phyloP scores from a whole-genome alignment of 2,113 vertebrate species.

The Rhizomys pruinosus region DNA sequence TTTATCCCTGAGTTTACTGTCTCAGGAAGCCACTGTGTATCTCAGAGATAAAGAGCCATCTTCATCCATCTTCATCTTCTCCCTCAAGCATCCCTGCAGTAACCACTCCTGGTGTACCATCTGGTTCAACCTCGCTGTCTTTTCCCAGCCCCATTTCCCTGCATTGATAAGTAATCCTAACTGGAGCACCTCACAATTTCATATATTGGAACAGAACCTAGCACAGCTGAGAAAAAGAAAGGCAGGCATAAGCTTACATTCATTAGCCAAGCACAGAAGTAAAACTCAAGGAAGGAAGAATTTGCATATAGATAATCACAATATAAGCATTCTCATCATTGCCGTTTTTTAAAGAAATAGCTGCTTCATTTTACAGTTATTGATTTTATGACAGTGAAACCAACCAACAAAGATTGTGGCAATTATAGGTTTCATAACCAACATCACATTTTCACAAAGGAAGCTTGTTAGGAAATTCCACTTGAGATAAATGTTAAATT shows the following conservation, averaged over 20 bases:
- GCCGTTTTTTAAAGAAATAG: constrained; percentile 21
- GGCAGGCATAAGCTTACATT: neutral
- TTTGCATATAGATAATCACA: constrained; percentile 31
- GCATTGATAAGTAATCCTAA: neutral
- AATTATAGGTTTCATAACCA: constrained; percentile 61
- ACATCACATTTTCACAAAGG: constrained; percentile 18
- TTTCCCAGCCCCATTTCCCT: neutral
- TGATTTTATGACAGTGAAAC: constrained; percentile 50
- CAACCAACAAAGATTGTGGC: neutral
- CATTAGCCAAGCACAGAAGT: neutral
- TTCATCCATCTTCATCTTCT: neutral
- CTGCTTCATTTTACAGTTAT: constrained; percentile 17
- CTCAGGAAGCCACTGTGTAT: neutral
- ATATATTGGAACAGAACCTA: neutral
- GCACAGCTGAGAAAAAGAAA: neutral
- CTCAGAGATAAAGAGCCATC: neutral
- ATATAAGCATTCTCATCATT: constrained; percentile 30
- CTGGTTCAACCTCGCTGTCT: neutral
- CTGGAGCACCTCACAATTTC: neutral
- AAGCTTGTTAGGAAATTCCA: constrained; percentile 5
- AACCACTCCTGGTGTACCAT: neutral
- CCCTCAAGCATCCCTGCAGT: neutral
- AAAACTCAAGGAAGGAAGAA: neutral
- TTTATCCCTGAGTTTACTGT: neutral
- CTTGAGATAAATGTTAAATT: constrained; percentile 1